Base-by-base conservation (phyloP, 2,888 invertebrate genomes). In the Hoplodrina blanda region DNA sequence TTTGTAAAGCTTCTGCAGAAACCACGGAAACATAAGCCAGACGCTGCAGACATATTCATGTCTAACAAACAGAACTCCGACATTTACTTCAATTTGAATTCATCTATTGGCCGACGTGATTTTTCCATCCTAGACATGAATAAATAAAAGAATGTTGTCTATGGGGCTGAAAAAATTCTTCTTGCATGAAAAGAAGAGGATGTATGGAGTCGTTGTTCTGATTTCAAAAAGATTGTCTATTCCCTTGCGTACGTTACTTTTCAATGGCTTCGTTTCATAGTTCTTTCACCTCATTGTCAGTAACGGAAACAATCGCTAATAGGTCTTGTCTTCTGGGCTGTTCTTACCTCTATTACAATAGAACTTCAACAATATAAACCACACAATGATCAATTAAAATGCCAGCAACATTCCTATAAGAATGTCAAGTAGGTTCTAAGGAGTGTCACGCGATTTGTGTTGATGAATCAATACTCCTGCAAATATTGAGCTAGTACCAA, bases 381-480 rank as follows among this genome's bases (percentile, higher is more conserved):
- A n/a, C 79, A 79, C 57, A 79, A 74, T 73, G 79, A 63, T 62
- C 76, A 66, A 75, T 75, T 80, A 62, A 46, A 63, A 76, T 81
- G 61, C 62, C 59, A 55, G 44, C 20, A 68, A 55, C 59, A 76
- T 37, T 62, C 44, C 55, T 62, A 6, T 54, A 63, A 56, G 62
- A 80, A 76, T 76, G 55, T 63, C 62, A 76, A 76, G 61, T 81
- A 65, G 59, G 53, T 62, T 54, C 11, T 44, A 63, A 70, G 76
- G 76, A 60, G 67, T 73, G 80, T 70, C 73, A 68, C 63, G 64
- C 66, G 57, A 62, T 66, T 66, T 56, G 67, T 68, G 62, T 33
- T 74, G 83, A 76, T 78, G 86, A 85, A 81, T 81, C 84, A 77
- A 85, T 84, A 82, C 77, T 68, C 69, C 52, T 46, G 70, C 78